Base-by-base conservation (phyloP, 2,888 invertebrate species). In the Hypsopygia costalis region DNA sequence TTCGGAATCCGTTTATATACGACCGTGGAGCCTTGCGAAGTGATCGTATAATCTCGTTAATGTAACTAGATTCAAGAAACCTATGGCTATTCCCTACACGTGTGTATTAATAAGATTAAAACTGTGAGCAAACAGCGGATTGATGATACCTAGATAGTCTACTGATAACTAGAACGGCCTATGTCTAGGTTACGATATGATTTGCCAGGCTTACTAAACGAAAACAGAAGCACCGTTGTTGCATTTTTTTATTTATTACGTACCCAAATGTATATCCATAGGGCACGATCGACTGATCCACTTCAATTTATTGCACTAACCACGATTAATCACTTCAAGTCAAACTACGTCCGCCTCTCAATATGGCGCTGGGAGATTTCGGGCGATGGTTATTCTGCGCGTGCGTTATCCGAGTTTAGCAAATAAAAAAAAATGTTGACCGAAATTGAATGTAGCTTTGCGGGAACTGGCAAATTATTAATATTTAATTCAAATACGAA, bases 21-120 rank as follows among this genome's bases (percentile, higher is more conserved):
- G 88, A 89, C 81, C 82, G 85, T 76, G 72, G 81, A 87, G 81
- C 87, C 86, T 87, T 83, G 88, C 81, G 78, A 85, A 90, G 85
- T 89, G 87, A 87, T 89, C 89, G 82, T 86, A 85, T 91, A 93
- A 93, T 93, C 93, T 90, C 90, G 91, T 93, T 93, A 93, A 90
- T 89, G 90, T 93, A 93, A 93, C 92, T 91, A 92, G 93, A 93
- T 93, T 93, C 91, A 88, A 90, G 93, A 93, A 93, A 93, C 92
- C 92, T 90, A 90, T 90, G 88, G 83, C 88, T 88, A 86, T 81
- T 86, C 75, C 76, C 83, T 85, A 90, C 91, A 91, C 91, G 91
- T 91, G 91, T 91, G 87, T 89, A 91, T 87, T 91, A 91, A 91
- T 90, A 90, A 91, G 91, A 92, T 91, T 91, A 91, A 91, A 91